Evolutionary conservation across 2,113 vertebrate genomes (phyloP).

Genomic region (Oryzias celebensis): DNA sequence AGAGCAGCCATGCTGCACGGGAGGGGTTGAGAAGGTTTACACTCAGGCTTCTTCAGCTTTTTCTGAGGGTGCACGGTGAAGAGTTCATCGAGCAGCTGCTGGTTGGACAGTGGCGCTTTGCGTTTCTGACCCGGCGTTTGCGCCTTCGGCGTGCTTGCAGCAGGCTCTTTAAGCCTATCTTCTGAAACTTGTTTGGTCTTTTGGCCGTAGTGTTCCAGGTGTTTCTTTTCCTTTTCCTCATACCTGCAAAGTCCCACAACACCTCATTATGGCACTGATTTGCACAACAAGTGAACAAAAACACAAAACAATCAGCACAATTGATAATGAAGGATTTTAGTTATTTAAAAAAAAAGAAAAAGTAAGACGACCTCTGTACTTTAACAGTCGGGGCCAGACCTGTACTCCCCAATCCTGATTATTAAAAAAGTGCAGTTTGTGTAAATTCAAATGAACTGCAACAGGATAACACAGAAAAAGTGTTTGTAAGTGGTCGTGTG

Average conservation of each 20-base stretch:
- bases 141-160: conserved; percentile 23
- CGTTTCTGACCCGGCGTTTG: conserved; percentile 76
- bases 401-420: no score
- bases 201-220: conserved; percentile 79
- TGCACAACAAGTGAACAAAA: background rate
- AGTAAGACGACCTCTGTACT: no score
- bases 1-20: conserved; percentile 83
- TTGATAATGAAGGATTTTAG: background rate
- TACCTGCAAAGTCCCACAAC: conserved; percentile 72
- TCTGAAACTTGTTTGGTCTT: conserved; percentile 76
- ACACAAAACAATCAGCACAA: background rate
- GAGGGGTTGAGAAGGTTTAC: conserved; percentile 73
- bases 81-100: conserved; percentile 87
- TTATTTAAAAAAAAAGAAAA: no score
- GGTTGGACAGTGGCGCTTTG: conserved; percentile 79
- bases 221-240: conserved; percentile 86
- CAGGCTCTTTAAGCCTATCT: conserved; percentile 50
- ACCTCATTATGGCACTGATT: background rate
- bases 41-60: conserved; percentile 60
- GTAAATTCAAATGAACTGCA: no score
- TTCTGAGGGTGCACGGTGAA: conserved; percentile 79
- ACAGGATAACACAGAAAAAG: no score
- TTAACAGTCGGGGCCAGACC: no score
- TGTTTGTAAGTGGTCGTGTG: no score
- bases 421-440: no score